Percentiles rank a stretch among this genome's conserved stretches.
Conservation (phyloP, 2,888 invertebrate genomes). For the Miltochrista miniata region DNA sequence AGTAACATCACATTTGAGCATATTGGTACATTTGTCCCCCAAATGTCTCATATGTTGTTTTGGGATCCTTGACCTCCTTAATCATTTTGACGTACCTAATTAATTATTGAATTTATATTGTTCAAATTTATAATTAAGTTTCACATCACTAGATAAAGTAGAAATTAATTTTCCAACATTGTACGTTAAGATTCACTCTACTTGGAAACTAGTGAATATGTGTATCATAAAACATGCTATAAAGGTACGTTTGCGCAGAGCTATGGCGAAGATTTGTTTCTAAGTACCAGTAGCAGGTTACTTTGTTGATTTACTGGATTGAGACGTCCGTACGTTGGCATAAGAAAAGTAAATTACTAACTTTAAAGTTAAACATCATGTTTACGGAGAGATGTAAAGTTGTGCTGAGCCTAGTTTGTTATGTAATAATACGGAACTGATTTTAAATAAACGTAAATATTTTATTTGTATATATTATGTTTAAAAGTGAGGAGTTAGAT, state of each 20-base stretch:
- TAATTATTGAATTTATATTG: neutral
- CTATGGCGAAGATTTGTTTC: conserved; percentile 63
- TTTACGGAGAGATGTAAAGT: conserved; percentile 5
- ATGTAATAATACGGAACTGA: neutral
- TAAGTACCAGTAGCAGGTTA: conserved; percentile 49
- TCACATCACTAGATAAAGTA: neutral
- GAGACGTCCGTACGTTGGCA: conserved; percentile 43
- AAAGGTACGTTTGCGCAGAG: conserved; percentile 57
- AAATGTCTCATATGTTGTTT: no score
- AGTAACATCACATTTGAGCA: no score
- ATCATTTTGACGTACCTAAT: no score
- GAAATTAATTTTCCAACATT: conserved; percentile 22
- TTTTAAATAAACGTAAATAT: neutral
- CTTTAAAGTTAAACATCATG: conserved; percentile 25
- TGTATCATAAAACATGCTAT: conserved; percentile 57
- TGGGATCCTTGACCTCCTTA: no score
- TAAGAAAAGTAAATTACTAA: conserved; percentile 38
- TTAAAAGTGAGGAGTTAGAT: no score
- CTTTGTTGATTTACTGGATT: conserved; percentile 60
- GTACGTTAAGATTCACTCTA: conserved; percentile 39
- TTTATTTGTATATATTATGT: no score
- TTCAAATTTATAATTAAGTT: neutral
- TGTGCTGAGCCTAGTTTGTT: neutral
- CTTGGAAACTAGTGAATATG: conserved; percentile 50
- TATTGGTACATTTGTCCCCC: no score